Evolutionary conservation across 1,140 invertebrate genomes (phyloP).

Genomic region (Phymastichus coffea): DNA sequence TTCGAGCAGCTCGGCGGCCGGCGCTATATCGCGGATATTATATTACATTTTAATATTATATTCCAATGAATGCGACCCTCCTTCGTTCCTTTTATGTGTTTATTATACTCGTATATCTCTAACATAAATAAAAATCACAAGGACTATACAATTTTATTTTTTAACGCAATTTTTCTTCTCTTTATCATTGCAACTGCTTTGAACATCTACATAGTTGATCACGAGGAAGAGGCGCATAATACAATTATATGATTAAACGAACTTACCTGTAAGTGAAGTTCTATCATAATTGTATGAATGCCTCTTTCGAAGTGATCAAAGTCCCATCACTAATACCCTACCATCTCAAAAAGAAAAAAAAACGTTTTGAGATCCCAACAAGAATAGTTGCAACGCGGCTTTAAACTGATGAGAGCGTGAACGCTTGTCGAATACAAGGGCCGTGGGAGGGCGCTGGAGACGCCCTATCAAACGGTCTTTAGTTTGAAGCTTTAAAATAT

Average conservation of each 20-base stretch:
- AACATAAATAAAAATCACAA: too few relatives aligned
- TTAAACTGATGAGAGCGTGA: not conserved
- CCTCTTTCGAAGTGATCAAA: not conserved
- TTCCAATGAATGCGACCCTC: too few relatives aligned
- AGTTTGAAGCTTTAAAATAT: not conserved
- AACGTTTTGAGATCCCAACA: too few relatives aligned
- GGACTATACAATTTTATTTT: too few relatives aligned
- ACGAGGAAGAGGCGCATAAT: not conserved
- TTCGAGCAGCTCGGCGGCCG: too few relatives aligned
- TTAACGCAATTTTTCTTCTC: too few relatives aligned
- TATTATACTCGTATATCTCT: too few relatives aligned
- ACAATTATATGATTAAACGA: slow-evolving; percentile 3
- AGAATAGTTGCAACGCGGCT: not conserved
- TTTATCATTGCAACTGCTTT: too few relatives aligned
- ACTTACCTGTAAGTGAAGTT: slow-evolving; percentile 6
- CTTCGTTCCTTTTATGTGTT: too few relatives aligned
- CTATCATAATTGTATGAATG: slow-evolving; percentile 8
- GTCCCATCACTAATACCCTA: not conserved
- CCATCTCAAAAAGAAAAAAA: too few relatives aligned
- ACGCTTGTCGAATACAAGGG: not conserved
- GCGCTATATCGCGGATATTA: too few relatives aligned
- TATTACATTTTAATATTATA: too few relatives aligned
- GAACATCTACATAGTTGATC: slow-evolving; percentile 7
- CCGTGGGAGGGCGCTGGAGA: not conserved
- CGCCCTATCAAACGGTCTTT: not conserved